These are phyloP conservation scores for Caranx ignobilis DNA, from an alignment of 2,113 vertebrate genomes.

Conservation along the genomic window DNA sequence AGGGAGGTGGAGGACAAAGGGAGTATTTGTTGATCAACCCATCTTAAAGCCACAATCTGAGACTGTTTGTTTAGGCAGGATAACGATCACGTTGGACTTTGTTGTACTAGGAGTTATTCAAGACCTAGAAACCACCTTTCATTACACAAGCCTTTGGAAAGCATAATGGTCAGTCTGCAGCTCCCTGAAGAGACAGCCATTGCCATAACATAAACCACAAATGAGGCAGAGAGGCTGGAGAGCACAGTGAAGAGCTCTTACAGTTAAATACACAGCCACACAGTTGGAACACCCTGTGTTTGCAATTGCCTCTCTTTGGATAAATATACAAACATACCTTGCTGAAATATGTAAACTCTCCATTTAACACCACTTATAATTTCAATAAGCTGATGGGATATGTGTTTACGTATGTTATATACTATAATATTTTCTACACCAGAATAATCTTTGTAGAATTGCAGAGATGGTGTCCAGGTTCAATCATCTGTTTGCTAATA, in stretches of 20 bases:
- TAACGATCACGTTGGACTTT: constrained; percentile 35
- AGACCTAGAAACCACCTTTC: constrained; percentile 52
- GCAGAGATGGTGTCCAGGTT: not conserved
- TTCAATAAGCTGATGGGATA: constrained; percentile 1
- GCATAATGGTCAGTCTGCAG: constrained; percentile 23
- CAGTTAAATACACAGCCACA: constrained; percentile 7
- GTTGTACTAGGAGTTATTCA: constrained; percentile 11
- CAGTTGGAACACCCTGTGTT: not conserved
- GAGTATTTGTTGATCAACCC: constrained; percentile 35
- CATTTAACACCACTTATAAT: not conserved
- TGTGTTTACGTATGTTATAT: not conserved
- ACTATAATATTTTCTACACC: not conserved
- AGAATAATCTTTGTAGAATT: not conserved
- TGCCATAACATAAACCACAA: constrained; percentile 30
- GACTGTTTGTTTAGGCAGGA: constrained; percentile 49
- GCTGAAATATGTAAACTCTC: constrained; percentile 1
- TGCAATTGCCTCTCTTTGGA: constrained; percentile 2
- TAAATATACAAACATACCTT: constrained; percentile 18
- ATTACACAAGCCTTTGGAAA: constrained; percentile 42
- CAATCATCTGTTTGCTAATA: not conserved
- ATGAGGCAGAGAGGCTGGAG: constrained; percentile 18
- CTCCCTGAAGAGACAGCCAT: constrained; percentile 37
- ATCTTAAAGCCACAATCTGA: constrained; percentile 51
- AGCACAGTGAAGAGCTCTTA: constrained; percentile 25
- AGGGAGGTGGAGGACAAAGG: constrained; percentile 25